Evolutionary conservation across 2,888 invertebrate species (phyloP).

Genomic region (Rhogogaster chlorosoma): DNA sequence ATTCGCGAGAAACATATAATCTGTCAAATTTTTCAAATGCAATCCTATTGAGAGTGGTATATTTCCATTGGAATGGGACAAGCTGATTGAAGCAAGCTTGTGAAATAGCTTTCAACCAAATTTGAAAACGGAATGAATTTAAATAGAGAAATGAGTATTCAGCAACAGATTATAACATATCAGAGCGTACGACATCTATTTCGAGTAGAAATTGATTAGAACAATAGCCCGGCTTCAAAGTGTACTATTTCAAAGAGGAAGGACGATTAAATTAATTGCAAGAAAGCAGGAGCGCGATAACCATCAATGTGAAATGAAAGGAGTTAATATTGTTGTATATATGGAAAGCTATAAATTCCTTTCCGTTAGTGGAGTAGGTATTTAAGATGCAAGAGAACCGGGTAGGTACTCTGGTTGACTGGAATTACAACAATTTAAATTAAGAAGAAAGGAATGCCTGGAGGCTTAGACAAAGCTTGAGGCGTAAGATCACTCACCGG

Average conservation of each 20-base stretch:
- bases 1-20: not conserved
- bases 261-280: not conserved
- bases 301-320: not conserved
- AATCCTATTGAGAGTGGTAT: not conserved
- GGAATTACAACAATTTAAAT: constrained; percentile 48
- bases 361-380: constrained; percentile 9
- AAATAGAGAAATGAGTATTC: not conserved
- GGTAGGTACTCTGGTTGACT: not conserved
- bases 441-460: constrained; percentile 41
- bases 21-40: not conserved
- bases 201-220: not conserved
- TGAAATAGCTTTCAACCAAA: not conserved
- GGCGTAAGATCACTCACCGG: constrained; percentile 50
- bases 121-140: not conserved
- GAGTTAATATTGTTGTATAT: constrained; percentile 20
- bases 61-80: not conserved
- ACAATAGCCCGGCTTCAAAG: not conserved
- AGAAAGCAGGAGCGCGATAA: not conserved
- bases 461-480: constrained; percentile 17
- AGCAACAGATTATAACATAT: not conserved
- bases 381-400: not conserved
- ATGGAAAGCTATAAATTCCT: not conserved
- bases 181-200: not conserved
- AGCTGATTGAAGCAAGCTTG: not conserved
- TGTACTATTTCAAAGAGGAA: not conserved